phyloP scores from a whole-genome alignment of 1,140 invertebrate genomes.

The Venturia canescens region DNA sequence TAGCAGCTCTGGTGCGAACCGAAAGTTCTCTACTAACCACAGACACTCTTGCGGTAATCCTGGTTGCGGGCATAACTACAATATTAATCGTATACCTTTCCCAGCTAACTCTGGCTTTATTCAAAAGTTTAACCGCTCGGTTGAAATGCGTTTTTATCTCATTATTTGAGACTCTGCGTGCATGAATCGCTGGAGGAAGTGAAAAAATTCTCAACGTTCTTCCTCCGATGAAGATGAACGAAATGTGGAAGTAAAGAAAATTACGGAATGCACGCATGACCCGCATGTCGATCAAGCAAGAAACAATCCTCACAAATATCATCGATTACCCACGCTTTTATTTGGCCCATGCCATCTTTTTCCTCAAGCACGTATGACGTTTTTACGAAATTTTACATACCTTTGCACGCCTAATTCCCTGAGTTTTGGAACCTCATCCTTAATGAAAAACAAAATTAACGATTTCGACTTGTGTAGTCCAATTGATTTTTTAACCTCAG shows the following conservation, averaged over 20 bases:
- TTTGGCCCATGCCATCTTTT: too few species aligned
- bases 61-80: constrained; percentile 77
- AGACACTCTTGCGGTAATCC: constrained; percentile 78
- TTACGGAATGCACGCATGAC: too few species aligned
- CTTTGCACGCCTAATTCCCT: constrained; percentile 12
- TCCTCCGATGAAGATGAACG: too few species aligned
- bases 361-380: neutral
- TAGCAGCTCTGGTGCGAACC: constrained; percentile 77
- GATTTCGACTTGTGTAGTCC: too few species aligned
- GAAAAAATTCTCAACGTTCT: too few species aligned
- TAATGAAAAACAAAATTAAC: neutral
- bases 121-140: constrained; percentile 23
- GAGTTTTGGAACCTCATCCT: neutral
- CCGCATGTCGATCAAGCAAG: too few species aligned
- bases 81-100: constrained; percentile 69
- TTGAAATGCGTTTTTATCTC: neutral
- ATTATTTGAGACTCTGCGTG: neutral
- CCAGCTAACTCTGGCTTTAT: constrained; percentile 60
- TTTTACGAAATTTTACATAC: neutral
- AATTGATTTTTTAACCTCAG: neutral
- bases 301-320: too few species aligned
- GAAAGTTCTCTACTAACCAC: constrained; percentile 78
- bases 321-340: too few species aligned
- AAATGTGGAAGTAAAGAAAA: neutral
- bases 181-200: neutral